Evolutionary conservation across 2,797 vertebrate genomes (phyloP).

Genomic region (Bradypus variegatus): DNA sequence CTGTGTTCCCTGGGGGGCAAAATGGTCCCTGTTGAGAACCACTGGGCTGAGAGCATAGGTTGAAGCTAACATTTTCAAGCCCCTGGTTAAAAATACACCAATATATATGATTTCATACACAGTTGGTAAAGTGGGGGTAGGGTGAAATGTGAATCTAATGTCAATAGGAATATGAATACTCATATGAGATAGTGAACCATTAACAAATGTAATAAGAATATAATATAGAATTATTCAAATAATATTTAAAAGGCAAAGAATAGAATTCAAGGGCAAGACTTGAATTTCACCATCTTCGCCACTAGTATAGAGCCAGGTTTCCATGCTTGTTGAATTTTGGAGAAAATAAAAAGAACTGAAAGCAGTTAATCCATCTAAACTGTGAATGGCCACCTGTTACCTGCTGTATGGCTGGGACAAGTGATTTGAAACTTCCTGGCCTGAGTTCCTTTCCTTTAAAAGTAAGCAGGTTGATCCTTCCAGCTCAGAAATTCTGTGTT

Average conservation of each 20-base stretch:
- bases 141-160: neutral
- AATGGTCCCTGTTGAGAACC: neutral
- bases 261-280: neutral
- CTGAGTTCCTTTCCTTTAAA: neutral
- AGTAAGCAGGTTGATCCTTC: neutral
- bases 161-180: neutral
- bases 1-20: too few species aligned
- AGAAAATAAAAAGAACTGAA: neutral
- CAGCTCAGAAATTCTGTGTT: neutral
- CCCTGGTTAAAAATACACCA: neutral
- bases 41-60: neutral
- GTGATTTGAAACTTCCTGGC: neutral
- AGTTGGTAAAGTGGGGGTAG: neutral
- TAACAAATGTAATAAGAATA: neutral
- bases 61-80: neutral
- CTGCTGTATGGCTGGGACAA: neutral
- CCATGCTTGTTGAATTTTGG: neutral
- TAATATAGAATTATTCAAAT: neutral
- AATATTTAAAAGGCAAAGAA: neutral
- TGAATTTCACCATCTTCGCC: neutral
- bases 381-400: neutral
- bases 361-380: neutral
- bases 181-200: neutral
- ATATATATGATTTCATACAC: neutral
- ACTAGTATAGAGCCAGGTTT: neutral